phyloP scores from a whole-genome alignment of 2,113 vertebrate genomes.

The Eublepharis macularius region DNA sequence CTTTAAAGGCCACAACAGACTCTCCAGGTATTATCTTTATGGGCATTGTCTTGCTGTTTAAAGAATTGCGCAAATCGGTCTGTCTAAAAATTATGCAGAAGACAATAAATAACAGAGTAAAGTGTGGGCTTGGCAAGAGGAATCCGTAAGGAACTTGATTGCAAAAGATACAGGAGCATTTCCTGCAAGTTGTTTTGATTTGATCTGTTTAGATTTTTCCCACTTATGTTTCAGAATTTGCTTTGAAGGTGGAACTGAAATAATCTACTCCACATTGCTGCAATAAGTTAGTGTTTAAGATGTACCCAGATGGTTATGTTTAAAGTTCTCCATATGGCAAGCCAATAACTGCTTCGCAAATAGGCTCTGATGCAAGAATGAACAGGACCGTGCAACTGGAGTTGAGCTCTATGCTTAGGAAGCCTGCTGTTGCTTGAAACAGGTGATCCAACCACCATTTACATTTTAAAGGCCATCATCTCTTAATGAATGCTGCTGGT shows the following conservation, averaged over 20 bases:
- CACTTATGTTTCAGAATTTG: slow-evolving; percentile 36
- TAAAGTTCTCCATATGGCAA: background rate
- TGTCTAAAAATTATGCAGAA: background rate
- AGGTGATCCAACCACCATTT: background rate
- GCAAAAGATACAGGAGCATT: background rate
- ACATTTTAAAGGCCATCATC: background rate
- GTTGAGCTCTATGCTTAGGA: slow-evolving; percentile 1
- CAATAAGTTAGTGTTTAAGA: slow-evolving; percentile 1
- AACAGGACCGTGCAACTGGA: background rate
- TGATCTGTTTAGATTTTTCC: background rate
- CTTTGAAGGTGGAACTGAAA: slow-evolving; percentile 50
- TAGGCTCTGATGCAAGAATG: slow-evolving; percentile 5
- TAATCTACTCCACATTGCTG: background rate
- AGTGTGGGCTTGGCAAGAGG: background rate
- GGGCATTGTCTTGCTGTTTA: background rate
- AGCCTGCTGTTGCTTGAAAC: slow-evolving; percentile 9
- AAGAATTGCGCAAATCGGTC: background rate
- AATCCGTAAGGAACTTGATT: background rate
- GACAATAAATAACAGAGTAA: background rate
- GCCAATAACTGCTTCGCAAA: background rate
- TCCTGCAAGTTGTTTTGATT: background rate
- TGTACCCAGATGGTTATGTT: background rate
- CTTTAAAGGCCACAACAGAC: background rate
- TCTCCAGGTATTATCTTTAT: background rate
- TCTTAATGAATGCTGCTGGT: slow-evolving; percentile 1